Base-by-base conservation (phyloP, 2,888 invertebrate genomes). In the Lottia gigantea region DNA sequence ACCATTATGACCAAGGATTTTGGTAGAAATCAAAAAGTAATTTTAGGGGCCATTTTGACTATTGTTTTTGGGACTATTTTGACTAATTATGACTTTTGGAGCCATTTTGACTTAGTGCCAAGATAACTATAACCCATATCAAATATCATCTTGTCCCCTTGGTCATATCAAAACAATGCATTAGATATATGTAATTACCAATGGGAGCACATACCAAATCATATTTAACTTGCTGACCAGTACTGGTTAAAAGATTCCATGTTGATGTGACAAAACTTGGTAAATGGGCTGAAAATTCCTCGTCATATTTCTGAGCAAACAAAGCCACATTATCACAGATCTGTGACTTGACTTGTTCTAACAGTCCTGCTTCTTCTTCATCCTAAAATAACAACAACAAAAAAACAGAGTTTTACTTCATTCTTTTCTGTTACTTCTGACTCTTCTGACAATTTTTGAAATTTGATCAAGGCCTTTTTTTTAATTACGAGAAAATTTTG, bases 281-380 rank as follows among this genome's bases (percentile, higher is more conserved):
- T 79, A 98, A 92, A 89, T 94, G 96, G 0, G 94, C 93, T 15
- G 92, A 92, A 88, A 99, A 98, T 87, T 99, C 99, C 88, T 99
- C 98, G 85, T 97, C 97, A 85, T 99, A 99, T 87, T 98, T 97
- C 83, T 96, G 95, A 0, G 98, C 97, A 89, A 98, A 99, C 70
- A 99, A 90, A 0, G 89, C 92, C 15, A 97, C 93, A 86, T 97
- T 97, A 87, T 98, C 97, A 89, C 98, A 99, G 49, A 99, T 94
- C 90, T 98, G 97, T 0, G 97, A 95, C 78, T 96, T 94, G 0
- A 98, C 90, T 83, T 95, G 94, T 87, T 98, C 97, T 84, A 97
- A 90, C 1, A 96, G 91, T 0, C 97, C 96, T 0, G 96, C 93
- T 81, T 94, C 95, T 74, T 96, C 95, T 65, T 94, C 93, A 75